Conservation (phyloP, 2,797 vertebrate species). For the Rhabdophis nuchalis region DNA sequence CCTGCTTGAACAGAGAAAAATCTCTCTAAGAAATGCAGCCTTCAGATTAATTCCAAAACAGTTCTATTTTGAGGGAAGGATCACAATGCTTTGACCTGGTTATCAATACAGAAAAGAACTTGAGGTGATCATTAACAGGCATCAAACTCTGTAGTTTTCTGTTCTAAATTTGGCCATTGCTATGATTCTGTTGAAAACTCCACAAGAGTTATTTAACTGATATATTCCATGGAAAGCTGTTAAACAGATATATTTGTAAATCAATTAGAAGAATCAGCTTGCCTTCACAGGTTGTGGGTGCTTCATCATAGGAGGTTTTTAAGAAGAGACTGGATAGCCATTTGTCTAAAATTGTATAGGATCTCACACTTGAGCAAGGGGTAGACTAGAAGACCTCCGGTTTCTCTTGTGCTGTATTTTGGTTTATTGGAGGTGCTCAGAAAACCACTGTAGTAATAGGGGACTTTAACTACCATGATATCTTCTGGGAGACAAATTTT, state of each 20-base stretch:
- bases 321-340: background rate
- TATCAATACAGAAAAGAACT: constrained; percentile 15
- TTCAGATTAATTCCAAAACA: constrained; percentile 21
- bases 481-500: background rate
- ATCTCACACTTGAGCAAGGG: background rate
- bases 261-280: background rate
- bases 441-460: background rate
- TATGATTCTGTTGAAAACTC: background rate
- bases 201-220: background rate
- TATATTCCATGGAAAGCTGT: background rate
- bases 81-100: constrained; percentile 33
- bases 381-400: background rate
- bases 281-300: background rate
- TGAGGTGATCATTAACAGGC: background rate
- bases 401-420: background rate
- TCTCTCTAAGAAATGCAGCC: constrained; percentile 45
- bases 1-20: constrained; percentile 43
- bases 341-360: background rate
- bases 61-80: constrained; percentile 30
- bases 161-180: background rate
- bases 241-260: background rate
- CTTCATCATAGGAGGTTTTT: background rate
- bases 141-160: background rate
- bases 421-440: background rate
- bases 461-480: background rate